phyloP scores from a whole-genome alignment of 2,888 invertebrate species.

The Plusia festucae region DNA sequence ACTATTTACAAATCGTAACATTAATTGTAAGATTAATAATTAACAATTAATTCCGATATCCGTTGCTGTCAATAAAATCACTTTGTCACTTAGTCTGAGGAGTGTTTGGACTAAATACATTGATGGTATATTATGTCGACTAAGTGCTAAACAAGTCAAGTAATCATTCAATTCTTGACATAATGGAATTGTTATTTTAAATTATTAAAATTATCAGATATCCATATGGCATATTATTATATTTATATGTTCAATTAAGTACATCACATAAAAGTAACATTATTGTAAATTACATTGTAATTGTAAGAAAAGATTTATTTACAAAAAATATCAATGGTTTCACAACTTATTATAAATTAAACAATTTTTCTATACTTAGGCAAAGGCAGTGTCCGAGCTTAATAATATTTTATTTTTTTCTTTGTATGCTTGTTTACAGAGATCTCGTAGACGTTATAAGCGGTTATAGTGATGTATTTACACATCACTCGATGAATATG shows the following conservation, averaged over 20 bases:
- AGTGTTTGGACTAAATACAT: constrained; percentile 19
- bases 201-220: constrained; percentile 47
- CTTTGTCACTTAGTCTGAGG: constrained; percentile 30
- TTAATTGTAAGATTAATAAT: constrained; percentile 50
- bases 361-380: constrained; percentile 19
- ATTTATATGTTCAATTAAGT: constrained; percentile 54
- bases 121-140: constrained; percentile 16
- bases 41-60: constrained; percentile 38
- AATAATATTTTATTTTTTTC: constrained; percentile 6
- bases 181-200: constrained; percentile 35
- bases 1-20: constrained; percentile 57
- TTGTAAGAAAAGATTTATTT: constrained; percentile 47
- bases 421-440: background rate
- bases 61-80: constrained; percentile 34
- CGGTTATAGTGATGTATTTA: constrained; percentile 9
- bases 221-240: constrained; percentile 47
- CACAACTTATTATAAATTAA: constrained; percentile 35
- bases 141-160: constrained; percentile 11
- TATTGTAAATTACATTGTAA: constrained; percentile 49
- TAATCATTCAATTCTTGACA: constrained; percentile 16
- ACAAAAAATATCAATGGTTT: constrained; percentile 48
- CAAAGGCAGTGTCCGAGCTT: constrained; percentile 32
- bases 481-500: background rate
- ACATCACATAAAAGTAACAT: constrained; percentile 40
- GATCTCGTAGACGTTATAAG: background rate